Conservation (phyloP, 2,113 vertebrate genomes). For the Ardeotis arabs region DNA sequence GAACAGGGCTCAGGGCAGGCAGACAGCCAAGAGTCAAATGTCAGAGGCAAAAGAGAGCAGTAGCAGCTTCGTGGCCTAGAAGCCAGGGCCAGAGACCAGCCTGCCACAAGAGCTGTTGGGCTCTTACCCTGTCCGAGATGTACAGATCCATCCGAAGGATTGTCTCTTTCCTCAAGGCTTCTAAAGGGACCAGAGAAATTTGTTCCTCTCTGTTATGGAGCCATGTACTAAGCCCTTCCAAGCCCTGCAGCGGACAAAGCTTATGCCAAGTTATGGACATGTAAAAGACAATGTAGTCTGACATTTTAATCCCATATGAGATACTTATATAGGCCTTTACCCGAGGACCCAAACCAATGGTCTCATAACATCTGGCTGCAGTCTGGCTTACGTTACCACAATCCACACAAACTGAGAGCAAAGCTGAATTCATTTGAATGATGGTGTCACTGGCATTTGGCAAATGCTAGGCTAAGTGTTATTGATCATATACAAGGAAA, state of each 20-base stretch:
- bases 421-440: background rate
- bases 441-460: background rate
- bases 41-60: background rate
- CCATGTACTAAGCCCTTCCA: background rate
- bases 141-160: background rate
- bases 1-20: background rate
- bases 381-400: background rate
- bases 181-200: background rate
- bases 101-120: background rate
- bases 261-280: background rate
- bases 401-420: background rate
- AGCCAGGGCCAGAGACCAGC: background rate
- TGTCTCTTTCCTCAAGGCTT: background rate
- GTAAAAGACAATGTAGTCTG: background rate
- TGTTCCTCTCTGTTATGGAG: background rate
- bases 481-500: background rate
- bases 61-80: background rate
- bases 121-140: background rate
- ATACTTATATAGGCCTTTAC: background rate
- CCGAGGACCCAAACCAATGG: accelerated
- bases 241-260: background rate
- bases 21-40: background rate
- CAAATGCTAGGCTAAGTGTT: background rate
- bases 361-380: background rate
- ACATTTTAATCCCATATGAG: background rate